These are phyloP conservation scores for Nesometra sesokonis DNA, from an alignment of 35 echinoderm and acorn worm species.

Conservation along the genomic window DNA sequence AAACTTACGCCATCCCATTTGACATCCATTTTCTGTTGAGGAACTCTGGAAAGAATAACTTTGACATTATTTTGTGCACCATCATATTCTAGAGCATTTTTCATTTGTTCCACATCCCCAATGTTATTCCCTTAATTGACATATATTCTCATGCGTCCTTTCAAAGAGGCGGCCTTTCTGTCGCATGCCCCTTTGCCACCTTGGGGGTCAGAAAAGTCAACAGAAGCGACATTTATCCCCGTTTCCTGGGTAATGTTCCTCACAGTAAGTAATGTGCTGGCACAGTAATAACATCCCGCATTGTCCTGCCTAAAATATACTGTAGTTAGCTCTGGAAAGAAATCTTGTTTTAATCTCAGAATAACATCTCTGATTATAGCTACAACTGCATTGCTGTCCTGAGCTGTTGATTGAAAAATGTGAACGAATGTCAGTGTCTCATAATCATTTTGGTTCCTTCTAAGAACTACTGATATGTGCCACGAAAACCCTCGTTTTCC, in stretches of 20 bases:
- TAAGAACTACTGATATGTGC: slow-evolving; percentile 8
- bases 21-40: too few species aligned
- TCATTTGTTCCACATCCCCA: neutral
- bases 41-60: too few species aligned
- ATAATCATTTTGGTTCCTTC: neutral
- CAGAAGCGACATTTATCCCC: neutral
- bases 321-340: neutral
- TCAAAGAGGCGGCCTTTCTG: neutral
- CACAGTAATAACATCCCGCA: neutral
- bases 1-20: neutral
- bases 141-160: neutral
- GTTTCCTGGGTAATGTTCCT: neutral
- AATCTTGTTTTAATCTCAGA: neutral
- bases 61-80: too few species aligned
- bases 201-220: neutral
- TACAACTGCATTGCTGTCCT: neutral
- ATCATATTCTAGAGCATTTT: too few species aligned
- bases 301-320: neutral
- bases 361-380: neutral
- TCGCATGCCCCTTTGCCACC: neutral
- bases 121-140: neutral
- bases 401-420: neutral
- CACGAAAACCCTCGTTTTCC: slow-evolving; percentile 13
- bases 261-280: neutral
- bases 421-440: neutral